Conservation (phyloP, 2,888 invertebrate genomes). For the Nemapogon koenigi region DNA sequence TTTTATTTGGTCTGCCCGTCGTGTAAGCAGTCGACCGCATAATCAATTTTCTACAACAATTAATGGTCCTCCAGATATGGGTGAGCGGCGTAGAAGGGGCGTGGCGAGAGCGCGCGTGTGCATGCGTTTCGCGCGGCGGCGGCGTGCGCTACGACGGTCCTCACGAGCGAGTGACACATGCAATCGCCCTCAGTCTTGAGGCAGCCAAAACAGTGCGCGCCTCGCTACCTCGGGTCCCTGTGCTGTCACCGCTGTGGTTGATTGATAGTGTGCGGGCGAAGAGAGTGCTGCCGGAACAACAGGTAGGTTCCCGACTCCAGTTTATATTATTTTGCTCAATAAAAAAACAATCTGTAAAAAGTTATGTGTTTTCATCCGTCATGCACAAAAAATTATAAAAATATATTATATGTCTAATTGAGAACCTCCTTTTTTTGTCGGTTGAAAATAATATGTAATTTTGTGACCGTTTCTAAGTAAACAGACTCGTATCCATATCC, state of each 20-base stretch:
- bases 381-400: too few species aligned
- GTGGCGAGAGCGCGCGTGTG: constrained; percentile 40
- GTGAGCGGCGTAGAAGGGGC: constrained; percentile 38
- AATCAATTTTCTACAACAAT: too few species aligned
- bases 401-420: too few species aligned
- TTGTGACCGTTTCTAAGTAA: too few species aligned
- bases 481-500: too few species aligned
- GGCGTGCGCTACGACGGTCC: constrained; percentile 81
- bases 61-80: constrained; percentile 47
- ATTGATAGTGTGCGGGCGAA: constrained; percentile 70
- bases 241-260: constrained; percentile 79
- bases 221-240: constrained; percentile 51
- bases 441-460: too few species aligned
- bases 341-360: background rate
- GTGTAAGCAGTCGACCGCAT: too few species aligned
- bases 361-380: too few species aligned
- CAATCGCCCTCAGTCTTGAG: constrained; percentile 71
- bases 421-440: too few species aligned
- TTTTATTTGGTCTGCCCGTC: too few species aligned
- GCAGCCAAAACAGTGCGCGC: constrained; percentile 19
- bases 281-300: constrained; percentile 28
- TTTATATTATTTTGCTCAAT: too few species aligned
- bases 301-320: too few species aligned
- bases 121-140: constrained; percentile 68
- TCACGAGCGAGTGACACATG: constrained; percentile 82